These are phyloP conservation scores for Lycocorax pyrrhopterus DNA, from an alignment of 2,113 vertebrate species.

Conservation along the genomic window DNA sequence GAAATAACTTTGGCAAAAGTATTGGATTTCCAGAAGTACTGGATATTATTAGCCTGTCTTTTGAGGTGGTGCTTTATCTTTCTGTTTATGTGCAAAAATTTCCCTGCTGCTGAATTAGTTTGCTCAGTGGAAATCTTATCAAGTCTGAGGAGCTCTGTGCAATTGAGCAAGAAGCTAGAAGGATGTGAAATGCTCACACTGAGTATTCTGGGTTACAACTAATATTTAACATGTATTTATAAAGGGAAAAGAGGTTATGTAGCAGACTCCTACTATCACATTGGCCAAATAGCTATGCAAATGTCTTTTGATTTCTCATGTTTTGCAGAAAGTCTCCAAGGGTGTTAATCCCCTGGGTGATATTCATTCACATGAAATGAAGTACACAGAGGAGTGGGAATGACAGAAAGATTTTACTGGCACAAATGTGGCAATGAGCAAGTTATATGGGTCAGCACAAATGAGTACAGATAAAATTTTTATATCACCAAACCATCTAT, in stretches of 20 bases:
- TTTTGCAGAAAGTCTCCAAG: constrained; percentile 8
- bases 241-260: background rate
- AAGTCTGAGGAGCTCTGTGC: background rate
- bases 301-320: background rate
- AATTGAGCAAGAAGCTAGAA: background rate
- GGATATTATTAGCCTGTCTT: background rate
- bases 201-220: background rate
- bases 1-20: background rate
- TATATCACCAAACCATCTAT: background rate
- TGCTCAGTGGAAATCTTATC: background rate
- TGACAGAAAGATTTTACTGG: constrained; percentile 17
- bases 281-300: background rate
- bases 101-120: background rate
- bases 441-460: constrained; percentile 6
- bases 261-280: background rate
- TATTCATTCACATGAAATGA: constrained; percentile 23
- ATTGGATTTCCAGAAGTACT: background rate
- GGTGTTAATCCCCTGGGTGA: background rate
- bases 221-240: background rate
- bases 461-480: constrained; percentile 3
- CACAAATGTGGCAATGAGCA: background rate
- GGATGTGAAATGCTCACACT: background rate
- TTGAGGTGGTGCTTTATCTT: background rate
- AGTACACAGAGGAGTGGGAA: background rate
- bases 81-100: background rate